phyloP scores from a whole-genome alignment of 1,140 invertebrate species.

The Medauroidea extradentata region DNA sequence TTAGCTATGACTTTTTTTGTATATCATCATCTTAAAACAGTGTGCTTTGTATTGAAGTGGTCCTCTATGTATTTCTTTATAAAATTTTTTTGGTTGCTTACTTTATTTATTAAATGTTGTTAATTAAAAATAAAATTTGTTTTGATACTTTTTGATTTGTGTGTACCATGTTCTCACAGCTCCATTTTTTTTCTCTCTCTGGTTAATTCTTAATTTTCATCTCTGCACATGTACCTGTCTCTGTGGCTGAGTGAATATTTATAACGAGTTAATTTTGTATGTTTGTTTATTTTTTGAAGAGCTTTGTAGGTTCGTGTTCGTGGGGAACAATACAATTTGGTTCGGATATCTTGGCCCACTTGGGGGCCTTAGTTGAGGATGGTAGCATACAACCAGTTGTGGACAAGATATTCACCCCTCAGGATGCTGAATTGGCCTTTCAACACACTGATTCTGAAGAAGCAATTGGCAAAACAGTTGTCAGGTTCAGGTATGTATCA shows the following conservation, averaged over 20 bases:
- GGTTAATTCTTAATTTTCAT: too few species aligned
- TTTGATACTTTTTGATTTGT: too few species aligned
- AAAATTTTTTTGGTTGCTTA: too few species aligned
- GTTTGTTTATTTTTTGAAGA: background rate
- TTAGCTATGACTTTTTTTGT: too few species aligned
- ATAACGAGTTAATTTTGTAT: background rate
- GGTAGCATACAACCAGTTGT: slow-evolving; percentile 55
- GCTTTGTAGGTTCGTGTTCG: background rate
- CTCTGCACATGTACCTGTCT: too few species aligned
- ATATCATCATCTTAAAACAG: too few species aligned
- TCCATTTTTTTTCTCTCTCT: too few species aligned
- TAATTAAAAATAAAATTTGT: too few species aligned
- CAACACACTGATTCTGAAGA: slow-evolving; percentile 59
- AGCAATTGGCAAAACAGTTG: slow-evolving; percentile 68
- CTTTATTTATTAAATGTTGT: too few species aligned
- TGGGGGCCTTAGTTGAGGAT: slow-evolving; percentile 50
- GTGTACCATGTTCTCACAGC: too few species aligned
- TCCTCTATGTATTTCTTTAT: too few species aligned
- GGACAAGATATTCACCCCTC: slow-evolving; percentile 59
- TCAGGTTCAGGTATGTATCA: slow-evolving; percentile 56
- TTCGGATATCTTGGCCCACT: slow-evolving; percentile 44
- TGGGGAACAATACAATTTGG: slow-evolving; percentile 48
- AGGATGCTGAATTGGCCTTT: slow-evolving; percentile 64
- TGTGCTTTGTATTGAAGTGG: too few species aligned
- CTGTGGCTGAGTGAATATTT: slow-evolving; percentile 2